phyloP scores from a whole-genome alignment of 1,140 invertebrate species.

The Sminthurides bifidus region DNA sequence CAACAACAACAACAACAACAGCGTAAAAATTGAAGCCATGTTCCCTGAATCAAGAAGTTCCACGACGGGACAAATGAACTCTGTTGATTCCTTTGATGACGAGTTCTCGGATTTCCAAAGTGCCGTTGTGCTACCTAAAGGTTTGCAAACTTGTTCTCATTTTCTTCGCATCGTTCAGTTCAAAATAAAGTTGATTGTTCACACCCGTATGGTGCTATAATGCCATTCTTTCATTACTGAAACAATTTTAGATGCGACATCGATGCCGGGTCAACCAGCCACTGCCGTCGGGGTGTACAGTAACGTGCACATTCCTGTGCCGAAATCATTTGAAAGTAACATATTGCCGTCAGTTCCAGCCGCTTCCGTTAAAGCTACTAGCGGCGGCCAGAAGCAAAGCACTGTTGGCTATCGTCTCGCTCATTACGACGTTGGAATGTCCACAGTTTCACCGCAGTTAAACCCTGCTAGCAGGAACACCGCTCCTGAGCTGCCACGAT shows the following conservation, averaged over 20 bases:
- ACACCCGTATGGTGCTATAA: not conserved
- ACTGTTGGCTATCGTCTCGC: slow-evolving; percentile 41
- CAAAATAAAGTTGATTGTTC: not conserved
- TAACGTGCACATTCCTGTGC: no score
- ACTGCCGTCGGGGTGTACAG: not conserved
- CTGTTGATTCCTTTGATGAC: slow-evolving; percentile 36
- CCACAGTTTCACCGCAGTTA: not conserved
- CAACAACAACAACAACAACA: no score
- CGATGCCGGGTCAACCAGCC: not conserved
- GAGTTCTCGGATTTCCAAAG: slow-evolving; percentile 51
- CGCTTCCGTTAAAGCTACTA: no score
- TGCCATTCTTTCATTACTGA: not conserved
- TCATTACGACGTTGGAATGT: slow-evolving; percentile 41
- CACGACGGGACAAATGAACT: not conserved
- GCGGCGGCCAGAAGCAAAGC: no score
- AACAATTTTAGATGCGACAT: not conserved
- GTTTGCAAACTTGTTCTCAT: not conserved
- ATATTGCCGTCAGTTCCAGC: no score
- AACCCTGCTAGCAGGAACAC: not conserved
- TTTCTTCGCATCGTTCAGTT: not conserved
- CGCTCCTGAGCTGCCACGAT: not conserved
- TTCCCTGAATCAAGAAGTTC: not conserved
- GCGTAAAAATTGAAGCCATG: not conserved
- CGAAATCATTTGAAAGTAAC: no score
- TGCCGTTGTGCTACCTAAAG: slow-evolving; percentile 31